A percentile compares a stretch with the other conserved stretches of the same genome.
These are phyloP conservation scores for Synanthedon tipuliformis DNA, from an alignment of 2,888 invertebrate genomes.

Conservation along the genomic window DNA sequence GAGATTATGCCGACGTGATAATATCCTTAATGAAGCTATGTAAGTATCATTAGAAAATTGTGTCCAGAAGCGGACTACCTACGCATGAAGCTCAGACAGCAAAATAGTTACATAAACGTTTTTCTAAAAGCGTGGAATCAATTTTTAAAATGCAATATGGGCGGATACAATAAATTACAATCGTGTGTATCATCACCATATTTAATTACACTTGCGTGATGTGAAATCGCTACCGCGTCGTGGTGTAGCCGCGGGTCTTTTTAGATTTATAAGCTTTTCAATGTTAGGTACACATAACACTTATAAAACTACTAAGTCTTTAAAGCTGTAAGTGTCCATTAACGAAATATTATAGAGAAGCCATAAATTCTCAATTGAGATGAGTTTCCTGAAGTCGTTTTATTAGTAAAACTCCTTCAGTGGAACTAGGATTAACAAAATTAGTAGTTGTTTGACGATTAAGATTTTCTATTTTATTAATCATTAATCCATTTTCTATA, in stretches of 20 bases:
- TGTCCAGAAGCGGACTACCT: too few relatives aligned
- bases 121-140: neutral
- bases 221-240: constrained; percentile 16
- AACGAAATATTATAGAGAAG: too few relatives aligned
- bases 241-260: constrained; percentile 7
- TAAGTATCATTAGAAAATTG: too few relatives aligned
- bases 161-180: constrained; percentile 15
- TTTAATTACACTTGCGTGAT: constrained; percentile 33
- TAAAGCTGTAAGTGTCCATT: too few relatives aligned
- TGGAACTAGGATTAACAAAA: too few relatives aligned
- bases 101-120: neutral
- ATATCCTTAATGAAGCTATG: too few relatives aligned
- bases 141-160: neutral
- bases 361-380: too few relatives aligned
- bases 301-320: too few relatives aligned
- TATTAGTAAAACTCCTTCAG: too few relatives aligned
- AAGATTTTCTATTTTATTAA: neutral
- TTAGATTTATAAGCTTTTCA: neutral
- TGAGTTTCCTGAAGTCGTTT: too few relatives aligned
- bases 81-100: too few relatives aligned
- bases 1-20: too few relatives aligned
- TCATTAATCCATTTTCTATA: neutral
- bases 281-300: neutral
- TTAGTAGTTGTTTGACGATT: neutral
- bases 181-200: constrained; percentile 15